Evolutionary conservation across 2,888 invertebrate species (phyloP), one percentile per base, ranked within the genome.

Genomic region (Xanthorhoe designata): DNA sequence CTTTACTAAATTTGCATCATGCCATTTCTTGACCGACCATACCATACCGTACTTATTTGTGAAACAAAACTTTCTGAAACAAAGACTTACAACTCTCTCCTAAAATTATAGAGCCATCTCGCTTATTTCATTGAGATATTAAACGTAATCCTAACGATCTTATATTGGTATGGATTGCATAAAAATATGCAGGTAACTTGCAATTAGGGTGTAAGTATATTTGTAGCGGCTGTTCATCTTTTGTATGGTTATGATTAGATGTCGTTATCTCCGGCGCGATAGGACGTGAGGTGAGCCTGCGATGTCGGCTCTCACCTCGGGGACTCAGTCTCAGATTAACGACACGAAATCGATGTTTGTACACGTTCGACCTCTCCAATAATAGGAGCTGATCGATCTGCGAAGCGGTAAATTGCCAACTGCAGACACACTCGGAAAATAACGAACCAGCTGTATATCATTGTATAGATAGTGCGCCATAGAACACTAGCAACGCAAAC

Each of bases 331-430:
- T 78, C 81, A 85, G 86, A 90, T 89, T 90, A 92, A 91, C 91
- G 89, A 90, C 89, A 85, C 88, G 86, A 91, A 91, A 90, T 90
- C 88, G 90, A 88, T 93, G 92, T 92, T 92, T 93, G 91, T 89
- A 92, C 93, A 92, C 92, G 92, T 92, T 89, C 91, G 87, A 91
- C 91, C 91, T 89, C 92, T 87, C 90, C 87, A 87, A 91, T 92
- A 93, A 92, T 91, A 86, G 86, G 85, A 87, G 86, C 86, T 90
- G 92, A 91, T 91, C 91, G 88, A 90, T 87, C 89, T 88, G 81
- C 77, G 83, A 85, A 83, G 78, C 87, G 85, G 88, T 89, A 89
- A 92, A 92, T 92, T 92, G 87, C 90, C 83, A 86, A 87, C 83
- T 77, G 78, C 80, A 84, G 83, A 87, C 85, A 86, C 82, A 87